phyloP scores from a whole-genome alignment of 2,113 vertebrate species.

The Amphiprion percula region DNA sequence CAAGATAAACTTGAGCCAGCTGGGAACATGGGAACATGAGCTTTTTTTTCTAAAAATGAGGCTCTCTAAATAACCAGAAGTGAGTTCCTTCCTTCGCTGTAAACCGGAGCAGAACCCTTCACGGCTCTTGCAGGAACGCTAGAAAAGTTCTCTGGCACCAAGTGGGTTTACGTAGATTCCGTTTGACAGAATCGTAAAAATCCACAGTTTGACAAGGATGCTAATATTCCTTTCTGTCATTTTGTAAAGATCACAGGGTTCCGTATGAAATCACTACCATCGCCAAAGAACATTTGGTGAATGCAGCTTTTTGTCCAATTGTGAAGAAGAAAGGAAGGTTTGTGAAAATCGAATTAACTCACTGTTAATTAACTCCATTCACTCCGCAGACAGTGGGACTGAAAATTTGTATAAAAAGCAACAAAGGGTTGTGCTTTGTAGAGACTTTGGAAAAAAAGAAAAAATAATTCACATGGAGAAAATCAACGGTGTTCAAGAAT shows the following conservation, averaged over 20 bases:
- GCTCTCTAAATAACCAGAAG: background rate
- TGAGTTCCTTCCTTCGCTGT: background rate
- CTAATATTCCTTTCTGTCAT: background rate
- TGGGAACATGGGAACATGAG: background rate
- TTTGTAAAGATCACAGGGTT: background rate
- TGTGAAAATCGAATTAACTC: conserved; percentile 34
- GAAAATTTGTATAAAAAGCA: conserved; percentile 15
- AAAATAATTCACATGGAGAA: background rate
- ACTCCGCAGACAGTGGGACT: conserved; percentile 20
- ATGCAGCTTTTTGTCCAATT: background rate
- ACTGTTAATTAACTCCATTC: conserved; percentile 36
- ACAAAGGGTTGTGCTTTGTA: background rate
- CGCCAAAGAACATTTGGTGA: conserved; percentile 13
- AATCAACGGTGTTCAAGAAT: background rate
- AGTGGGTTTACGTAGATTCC: background rate
- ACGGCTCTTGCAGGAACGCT: background rate
- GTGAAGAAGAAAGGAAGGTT: conserved; percentile 13
- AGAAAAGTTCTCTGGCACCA: background rate
- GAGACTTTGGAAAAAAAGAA: background rate
- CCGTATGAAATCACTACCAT: conserved; percentile 28
- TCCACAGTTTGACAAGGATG: background rate
- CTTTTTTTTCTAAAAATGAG: no score
- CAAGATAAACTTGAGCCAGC: conserved; percentile 29
- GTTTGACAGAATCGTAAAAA: background rate
- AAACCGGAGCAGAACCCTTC: background rate